phyloP scores from a whole-genome alignment of 2,888 invertebrate species.

The Agrochola macilenta region DNA sequence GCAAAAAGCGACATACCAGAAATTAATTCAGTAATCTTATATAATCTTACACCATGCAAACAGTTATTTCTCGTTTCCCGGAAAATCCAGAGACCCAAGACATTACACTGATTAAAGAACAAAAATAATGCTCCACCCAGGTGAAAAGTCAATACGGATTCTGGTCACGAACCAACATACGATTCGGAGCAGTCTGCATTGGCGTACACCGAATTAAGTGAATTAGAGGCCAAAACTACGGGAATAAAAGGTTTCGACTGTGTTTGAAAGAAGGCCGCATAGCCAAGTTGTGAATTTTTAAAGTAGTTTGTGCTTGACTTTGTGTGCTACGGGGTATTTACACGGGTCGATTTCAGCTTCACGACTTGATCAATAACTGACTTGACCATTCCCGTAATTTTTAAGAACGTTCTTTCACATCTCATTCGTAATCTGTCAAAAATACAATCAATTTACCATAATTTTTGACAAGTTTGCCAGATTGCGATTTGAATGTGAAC shows the following conservation, averaged over 20 bases:
- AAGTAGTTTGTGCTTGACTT: conserved; percentile 50
- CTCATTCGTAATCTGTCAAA: no score
- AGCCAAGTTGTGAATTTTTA: conserved; percentile 66
- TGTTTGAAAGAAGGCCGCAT: conserved; percentile 54
- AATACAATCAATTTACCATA: no score
- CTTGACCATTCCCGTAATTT: no score
- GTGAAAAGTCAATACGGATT: conserved; percentile 65
- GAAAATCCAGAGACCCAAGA: conserved; percentile 50
- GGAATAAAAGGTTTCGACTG: conserved; percentile 62
- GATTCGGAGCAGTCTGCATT: conserved; percentile 66
- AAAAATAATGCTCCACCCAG: conserved; percentile 63
- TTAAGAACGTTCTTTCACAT: no score
- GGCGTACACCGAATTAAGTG: conserved; percentile 72
- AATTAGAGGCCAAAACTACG: conserved; percentile 63
- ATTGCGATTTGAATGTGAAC: no score
- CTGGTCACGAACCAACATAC: conserved; percentile 65
- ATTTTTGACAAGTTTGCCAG: no score
- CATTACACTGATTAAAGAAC: conserved; percentile 69
- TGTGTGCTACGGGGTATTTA: neutral
- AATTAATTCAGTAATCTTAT: conserved; percentile 9
- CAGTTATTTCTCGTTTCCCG: conserved; percentile 35
- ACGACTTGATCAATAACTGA: no score
- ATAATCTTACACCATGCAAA: conserved; percentile 42
- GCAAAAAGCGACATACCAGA: neutral
- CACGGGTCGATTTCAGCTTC: neutral